Base-by-base conservation (phyloP, 2,113 vertebrate genomes). In the Triplophysa dalaica region DNA sequence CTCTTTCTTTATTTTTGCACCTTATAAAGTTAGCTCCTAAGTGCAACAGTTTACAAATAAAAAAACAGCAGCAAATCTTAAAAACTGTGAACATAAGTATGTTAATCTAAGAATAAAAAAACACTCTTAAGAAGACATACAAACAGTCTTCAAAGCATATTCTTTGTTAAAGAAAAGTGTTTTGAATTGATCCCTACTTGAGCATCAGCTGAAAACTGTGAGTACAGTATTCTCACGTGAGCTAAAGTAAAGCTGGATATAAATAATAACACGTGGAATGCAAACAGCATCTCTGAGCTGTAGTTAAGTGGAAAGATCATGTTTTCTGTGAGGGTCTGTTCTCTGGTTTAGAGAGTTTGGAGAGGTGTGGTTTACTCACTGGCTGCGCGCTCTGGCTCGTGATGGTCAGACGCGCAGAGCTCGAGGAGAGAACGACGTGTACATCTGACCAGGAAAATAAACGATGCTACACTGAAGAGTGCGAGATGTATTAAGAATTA, bases 401-500 rank as follows among this genome's bases (percentile, higher is more conserved):
- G 38, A 63, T 4, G 29, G 29, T 26, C 63, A 45, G 29, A 21
- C 38, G 5, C 58, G 5, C 58, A 24, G 13, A 19, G 70, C 54
- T 13, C 22, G 58, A 62, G 16, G 38, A 48, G 21, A n/a, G 38
- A 29, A 62, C 56, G 38, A 62, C 38, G n/a, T 45, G 58, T 26
- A 26, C 58, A 45, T 62, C 54, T 56, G 17, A 8, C 6, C 8
- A 9, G 19, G 54, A n/a, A 56, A 21, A 52, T 52, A 74, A 16
- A 75, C 24, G 7, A 75, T 24, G 21, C 21, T 21, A 75, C 17
- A 24, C 11, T 75, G 22, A 73, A 73, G 29, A 26, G 58, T 58
- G 5, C 14, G 29, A 22, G 22, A 33, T 21, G 5, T 41, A 4
- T 58, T 21, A n/a, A 41, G 29, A 33, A 54, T 19, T 11, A 29